Base-by-base conservation (phyloP, 2,797 vertebrate species). In the Myotis planiceps region DNA sequence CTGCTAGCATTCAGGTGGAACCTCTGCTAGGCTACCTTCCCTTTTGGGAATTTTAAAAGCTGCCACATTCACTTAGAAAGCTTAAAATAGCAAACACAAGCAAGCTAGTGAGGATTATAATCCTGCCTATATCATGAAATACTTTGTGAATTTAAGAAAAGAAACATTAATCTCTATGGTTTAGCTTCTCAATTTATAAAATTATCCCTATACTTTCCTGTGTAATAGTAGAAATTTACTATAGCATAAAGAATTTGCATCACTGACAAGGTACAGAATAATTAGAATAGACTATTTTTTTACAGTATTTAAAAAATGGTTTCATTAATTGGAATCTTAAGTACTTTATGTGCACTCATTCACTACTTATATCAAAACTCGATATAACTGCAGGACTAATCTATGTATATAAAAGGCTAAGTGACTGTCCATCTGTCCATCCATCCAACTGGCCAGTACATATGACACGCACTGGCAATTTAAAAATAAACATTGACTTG, bases 271-370 rank as follows among this genome's bases (percentile, higher is more conserved):
- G 95, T 60, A 96, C 15, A 95, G 49, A 97, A 92, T 37, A 97
- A 95, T 88, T 81, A 94, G 79, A 82, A 51, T 6, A 90, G 5
- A 39, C 88, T 88, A 94, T 66, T 95, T 95, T 90, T 91, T 94
- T 49, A 94, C 3, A 53, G 85, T 9, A 83, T 72, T 86, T 53
- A 94, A 96, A 79, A 94, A 96, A 79, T 87, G 85, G 88, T 42
- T 94, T 82, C 88, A 97, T 78, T 92, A 85, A 83, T 75, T 88
- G 49, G 69, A 93, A 96, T 96, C 75, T 91, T 84, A 97, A 96
- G 18, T 55, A 75, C 21, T 92, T 21, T 27, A 55, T 90, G 42
- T 95, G 90, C 45, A 97, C 58, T 47, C 88, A 97, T 89, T 91
- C 4, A 79, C 2, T 95, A 23, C 37, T 39, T 39, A 39, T 39